These are phyloP conservation scores for Excalfactoria chinensis DNA, from an alignment of 2,113 vertebrate genomes.

Conservation along the genomic window DNA sequence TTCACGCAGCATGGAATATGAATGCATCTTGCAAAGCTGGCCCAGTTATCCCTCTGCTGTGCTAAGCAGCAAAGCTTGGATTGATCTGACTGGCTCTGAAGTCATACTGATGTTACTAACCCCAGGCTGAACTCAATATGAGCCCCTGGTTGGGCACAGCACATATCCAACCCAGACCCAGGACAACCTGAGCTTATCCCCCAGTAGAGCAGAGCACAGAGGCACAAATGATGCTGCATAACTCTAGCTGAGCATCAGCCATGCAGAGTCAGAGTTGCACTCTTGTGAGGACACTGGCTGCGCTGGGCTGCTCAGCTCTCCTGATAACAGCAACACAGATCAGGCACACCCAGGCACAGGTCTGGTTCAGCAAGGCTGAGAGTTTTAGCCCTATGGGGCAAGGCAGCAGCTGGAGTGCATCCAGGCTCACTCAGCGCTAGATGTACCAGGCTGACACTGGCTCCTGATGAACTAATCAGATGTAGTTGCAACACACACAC, in stretches of 20 bases:
- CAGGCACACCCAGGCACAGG: background rate
- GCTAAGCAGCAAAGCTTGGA: background rate
- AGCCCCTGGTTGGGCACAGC: background rate
- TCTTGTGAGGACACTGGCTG: background rate
- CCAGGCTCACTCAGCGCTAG: background rate
- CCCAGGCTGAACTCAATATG: background rate
- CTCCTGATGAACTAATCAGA: background rate
- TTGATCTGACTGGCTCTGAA: background rate
- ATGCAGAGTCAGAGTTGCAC: rapidly evolving
- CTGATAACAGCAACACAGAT: rapidly evolving
- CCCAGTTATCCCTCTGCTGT: background rate
- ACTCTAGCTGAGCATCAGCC: background rate
- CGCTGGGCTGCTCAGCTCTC: background rate
- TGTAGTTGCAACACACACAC: background rate
- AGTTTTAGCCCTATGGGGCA: rapidly evolving
- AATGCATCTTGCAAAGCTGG: background rate
- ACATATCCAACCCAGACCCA: background rate
- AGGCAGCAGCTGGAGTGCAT: background rate
- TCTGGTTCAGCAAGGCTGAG: background rate
- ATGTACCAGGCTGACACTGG: background rate
- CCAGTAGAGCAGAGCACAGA: rapidly evolving
- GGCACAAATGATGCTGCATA: background rate
- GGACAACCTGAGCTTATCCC: background rate
- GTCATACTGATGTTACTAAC: background rate
- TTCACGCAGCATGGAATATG: background rate